Evolutionary conservation across 2,888 invertebrate genomes (phyloP), one percentile per base, ranked within the genome.

Genomic region (Metacarcinus magister): DNA sequence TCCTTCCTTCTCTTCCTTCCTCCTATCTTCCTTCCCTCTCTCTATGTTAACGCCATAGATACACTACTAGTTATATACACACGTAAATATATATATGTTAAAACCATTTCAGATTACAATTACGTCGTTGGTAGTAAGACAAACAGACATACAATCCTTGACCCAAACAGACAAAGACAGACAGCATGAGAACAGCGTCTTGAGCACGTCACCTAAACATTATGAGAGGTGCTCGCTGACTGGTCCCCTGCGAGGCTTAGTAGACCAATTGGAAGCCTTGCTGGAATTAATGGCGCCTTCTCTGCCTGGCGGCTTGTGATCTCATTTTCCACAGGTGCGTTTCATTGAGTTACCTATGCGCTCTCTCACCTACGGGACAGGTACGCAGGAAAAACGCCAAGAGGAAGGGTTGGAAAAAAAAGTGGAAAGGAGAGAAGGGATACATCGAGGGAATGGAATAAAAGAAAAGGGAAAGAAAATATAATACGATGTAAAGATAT

Each of bases 241-340:
- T 60, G 60, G 60, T 23, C 23, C 60, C 19, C 19, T 60, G 19
- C 60, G 16, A 23, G 60, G 60, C 60, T 60, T 60, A 75, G 75
- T 8, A 28, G 8, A 75, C 75, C 75, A 75, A 16, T 75, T 75
- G 75, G 28, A 23, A 28, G 28, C 75, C 60, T 60, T 60, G 60
- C 19, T 8, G 28, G 75, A 75, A n/a, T 75, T 75, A 75, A 75
- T 75, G 75, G n/a, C 7, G 8, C 28, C 75, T 75, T n/a, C 32
- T 87, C 87, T 39, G 13, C 87, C 87, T 87, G 87, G 87, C 87
- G 39, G 87, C 87, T 32, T 16, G 13, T 32, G 87, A 39, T 32
- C 87, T 87, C 87, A 39, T 87, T 87, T 87, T 87, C 13, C 87
- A 87, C 87, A 87, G 32, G 87, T 87, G 87, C 32, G 39, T 87